phyloP scores from a whole-genome alignment of 2,797 vertebrate species.

The Rhabdophis nuchalis region DNA sequence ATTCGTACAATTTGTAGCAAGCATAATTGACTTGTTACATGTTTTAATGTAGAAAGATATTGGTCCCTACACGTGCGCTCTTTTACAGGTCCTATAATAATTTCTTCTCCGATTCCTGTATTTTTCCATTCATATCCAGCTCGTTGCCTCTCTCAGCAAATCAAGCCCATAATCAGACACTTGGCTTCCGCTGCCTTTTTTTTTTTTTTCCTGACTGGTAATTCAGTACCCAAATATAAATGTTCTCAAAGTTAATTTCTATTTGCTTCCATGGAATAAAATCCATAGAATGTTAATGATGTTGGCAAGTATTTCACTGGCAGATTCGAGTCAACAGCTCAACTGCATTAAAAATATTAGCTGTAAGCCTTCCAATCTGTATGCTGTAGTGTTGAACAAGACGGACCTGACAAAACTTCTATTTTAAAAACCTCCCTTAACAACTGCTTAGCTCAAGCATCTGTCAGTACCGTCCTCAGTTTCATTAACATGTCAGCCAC shows the following conservation, averaged over 20 bases:
- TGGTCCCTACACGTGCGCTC: background rate
- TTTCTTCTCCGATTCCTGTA: background rate
- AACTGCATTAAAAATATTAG: constrained; percentile 8
- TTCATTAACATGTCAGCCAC: background rate
- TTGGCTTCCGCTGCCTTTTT: background rate
- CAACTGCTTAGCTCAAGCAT: background rate
- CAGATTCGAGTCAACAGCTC: constrained; percentile 1
- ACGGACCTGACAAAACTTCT: background rate
- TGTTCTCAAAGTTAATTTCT: constrained; percentile 41
- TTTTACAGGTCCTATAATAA: background rate
- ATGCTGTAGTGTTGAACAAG: background rate
- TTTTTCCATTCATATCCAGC: background rate
- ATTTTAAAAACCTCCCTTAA: background rate
- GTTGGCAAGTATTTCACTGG: constrained; percentile 26
- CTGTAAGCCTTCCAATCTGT: background rate
- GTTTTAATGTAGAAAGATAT: background rate
- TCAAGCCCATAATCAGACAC: background rate
- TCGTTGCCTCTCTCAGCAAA: background rate
- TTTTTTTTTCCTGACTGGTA: background rate
- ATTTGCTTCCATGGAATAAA: constrained; percentile 30
- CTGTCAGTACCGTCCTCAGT: background rate
- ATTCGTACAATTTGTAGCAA: background rate
- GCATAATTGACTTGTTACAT: background rate
- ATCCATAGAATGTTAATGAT: constrained; percentile 47
- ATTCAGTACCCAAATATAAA: constrained; percentile 40